A percentile compares a stretch with the other conserved stretches of the same genome.
Conservation (phyloP, 2,113 vertebrate species). For the Symphodus melops region DNA sequence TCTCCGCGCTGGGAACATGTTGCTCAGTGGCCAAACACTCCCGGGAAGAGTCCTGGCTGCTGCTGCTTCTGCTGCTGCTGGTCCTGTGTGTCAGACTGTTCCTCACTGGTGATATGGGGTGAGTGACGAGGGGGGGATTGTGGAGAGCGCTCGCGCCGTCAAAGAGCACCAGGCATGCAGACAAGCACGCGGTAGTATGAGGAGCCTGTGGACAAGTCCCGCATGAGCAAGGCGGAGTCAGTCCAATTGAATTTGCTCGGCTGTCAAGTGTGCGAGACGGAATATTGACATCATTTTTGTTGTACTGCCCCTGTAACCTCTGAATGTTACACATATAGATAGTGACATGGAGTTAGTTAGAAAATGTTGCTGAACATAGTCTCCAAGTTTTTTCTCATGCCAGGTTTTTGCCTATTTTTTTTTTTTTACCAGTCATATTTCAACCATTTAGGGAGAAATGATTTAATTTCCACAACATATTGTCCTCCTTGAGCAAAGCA, state of each 20-base stretch:
- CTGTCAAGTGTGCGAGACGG: conserved; percentile 67
- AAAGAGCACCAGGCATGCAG: conserved; percentile 46
- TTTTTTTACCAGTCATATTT: neutral
- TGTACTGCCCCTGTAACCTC: conserved; percentile 15
- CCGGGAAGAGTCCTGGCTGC: conserved; percentile 60
- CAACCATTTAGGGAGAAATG: no score
- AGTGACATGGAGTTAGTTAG: neutral
- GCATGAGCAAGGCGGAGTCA: conserved; percentile 77
- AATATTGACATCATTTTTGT: conserved; percentile 61
- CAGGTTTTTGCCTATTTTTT: neutral
- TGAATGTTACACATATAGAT: conserved; percentile 1
- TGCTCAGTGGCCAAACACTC: conserved; percentile 73
- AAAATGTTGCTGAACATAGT: neutral
- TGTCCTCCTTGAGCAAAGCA: conserved; percentile 6
- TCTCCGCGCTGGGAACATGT: conserved; percentile 81
- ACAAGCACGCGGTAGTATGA: conserved; percentile 46
- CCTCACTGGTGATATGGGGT: conserved; percentile 56
- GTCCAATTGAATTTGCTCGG: conserved; percentile 71
- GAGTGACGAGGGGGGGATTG: conserved; percentile 46
- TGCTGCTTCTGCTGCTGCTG: conserved; percentile 17
- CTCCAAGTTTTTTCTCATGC: conserved; percentile 22
- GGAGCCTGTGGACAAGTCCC: conserved; percentile 73
- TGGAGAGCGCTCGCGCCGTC: conserved; percentile 44
- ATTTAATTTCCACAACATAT: no score
- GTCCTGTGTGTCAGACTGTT: conserved; percentile 66